phyloP scores from a whole-genome alignment of 2,888 invertebrate genomes.

The Belgica antarctica region DNA sequence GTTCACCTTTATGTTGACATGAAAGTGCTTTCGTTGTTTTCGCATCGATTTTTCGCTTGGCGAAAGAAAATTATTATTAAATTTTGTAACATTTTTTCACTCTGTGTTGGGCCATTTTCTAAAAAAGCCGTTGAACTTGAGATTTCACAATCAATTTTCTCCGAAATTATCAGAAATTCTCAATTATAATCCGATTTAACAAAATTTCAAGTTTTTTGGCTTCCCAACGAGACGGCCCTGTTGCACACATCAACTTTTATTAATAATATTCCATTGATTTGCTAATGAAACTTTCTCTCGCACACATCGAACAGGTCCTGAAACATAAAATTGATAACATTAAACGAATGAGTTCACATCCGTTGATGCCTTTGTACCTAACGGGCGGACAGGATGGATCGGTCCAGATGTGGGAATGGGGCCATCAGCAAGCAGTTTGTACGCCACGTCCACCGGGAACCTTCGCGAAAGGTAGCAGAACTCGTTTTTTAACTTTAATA shows the following conservation, averaged over 20 bases:
- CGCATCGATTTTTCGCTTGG: not conserved
- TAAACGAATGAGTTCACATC: constrained; percentile 93
- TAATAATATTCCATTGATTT: too few species aligned
- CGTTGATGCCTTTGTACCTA: constrained; percentile 88
- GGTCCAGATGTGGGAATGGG: constrained; percentile 98
- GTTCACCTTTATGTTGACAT: constrained; percentile 12
- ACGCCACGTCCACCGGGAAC: constrained; percentile 90
- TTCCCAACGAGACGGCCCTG: too few species aligned
- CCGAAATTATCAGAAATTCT: too few species aligned
- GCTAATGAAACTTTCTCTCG: too few species aligned
- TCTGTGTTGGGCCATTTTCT: too few species aligned
- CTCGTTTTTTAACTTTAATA: not conserved
- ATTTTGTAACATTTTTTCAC: too few species aligned
- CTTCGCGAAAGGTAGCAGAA: constrained; percentile 67
- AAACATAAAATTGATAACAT: constrained; percentile 94
- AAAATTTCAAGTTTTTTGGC: too few species aligned
- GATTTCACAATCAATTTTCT: too few species aligned
- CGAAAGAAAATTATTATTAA: too few species aligned
- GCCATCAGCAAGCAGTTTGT: constrained; percentile 85
- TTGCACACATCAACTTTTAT: too few species aligned
- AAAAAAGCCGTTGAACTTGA: too few species aligned
- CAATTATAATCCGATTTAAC: too few species aligned
- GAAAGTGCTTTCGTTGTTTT: constrained; percentile 33
- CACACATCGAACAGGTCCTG: constrained; percentile 78
- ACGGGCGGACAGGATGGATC: constrained; percentile 96